A percentile compares a stretch with the other conserved stretches of the same genome.
Conservation (phyloP, 2,797 vertebrate species). For the Typhlichthys subterraneus region DNA sequence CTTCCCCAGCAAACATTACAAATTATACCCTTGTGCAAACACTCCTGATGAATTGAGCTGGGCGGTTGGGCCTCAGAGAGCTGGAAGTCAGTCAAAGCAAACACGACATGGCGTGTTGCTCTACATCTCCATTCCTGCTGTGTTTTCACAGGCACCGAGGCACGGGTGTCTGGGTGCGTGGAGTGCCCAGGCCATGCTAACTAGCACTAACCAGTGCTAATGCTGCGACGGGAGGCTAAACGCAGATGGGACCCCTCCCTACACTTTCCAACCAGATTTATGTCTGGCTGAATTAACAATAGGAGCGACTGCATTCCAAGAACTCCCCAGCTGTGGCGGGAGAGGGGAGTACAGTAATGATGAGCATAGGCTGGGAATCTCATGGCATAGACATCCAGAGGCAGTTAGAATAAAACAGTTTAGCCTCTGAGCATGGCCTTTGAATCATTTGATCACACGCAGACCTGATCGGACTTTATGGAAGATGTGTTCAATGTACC, state of each 20-base stretch:
- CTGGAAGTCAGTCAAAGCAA: slow-evolving; percentile 59
- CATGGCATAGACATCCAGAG: neutral
- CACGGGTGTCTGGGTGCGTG: slow-evolving; percentile 45
- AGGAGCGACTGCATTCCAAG: slow-evolving; percentile 2
- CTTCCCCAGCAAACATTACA: slow-evolving; percentile 57
- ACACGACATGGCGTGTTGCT: slow-evolving; percentile 56
- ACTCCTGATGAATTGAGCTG: slow-evolving; percentile 59
- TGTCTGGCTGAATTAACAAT: neutral
- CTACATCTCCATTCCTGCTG: slow-evolving; percentile 42
- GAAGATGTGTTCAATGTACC: too few relatives aligned
- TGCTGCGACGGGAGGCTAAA: slow-evolving; percentile 20
- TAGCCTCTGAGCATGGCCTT: too few relatives aligned
- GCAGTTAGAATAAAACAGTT: too few relatives aligned
- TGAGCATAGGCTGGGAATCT: slow-evolving; percentile 2
- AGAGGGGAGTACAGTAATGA: slow-evolving; percentile 3
- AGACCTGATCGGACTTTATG: too few relatives aligned
- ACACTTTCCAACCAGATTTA: slow-evolving; percentile 1
- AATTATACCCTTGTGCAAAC: slow-evolving; percentile 71
- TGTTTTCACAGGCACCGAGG: slow-evolving; percentile 60
- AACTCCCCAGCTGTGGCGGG: neutral
- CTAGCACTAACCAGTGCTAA: slow-evolving; percentile 30
- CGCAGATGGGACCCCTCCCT: slow-evolving; percentile 10
- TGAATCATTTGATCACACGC: too few relatives aligned
- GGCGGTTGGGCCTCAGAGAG: slow-evolving; percentile 50
- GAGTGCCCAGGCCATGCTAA: slow-evolving; percentile 9